These are phyloP conservation scores for Salvelinus fontinalis DNA, from an alignment of 2,113 vertebrate genomes.

Conservation along the genomic window DNA sequence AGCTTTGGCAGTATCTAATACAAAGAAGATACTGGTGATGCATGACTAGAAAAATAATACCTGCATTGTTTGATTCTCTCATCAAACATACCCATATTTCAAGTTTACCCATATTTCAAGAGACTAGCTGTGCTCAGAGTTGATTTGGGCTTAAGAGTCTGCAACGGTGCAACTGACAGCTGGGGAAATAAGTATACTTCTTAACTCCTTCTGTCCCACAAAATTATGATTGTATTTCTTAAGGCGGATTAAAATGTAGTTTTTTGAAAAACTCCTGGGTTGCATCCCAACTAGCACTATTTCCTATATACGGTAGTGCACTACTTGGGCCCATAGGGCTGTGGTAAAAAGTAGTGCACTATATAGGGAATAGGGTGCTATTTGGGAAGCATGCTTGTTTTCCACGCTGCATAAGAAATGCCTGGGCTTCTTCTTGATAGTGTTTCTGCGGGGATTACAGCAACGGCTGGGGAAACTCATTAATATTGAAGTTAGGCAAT, in stretches of 20 bases:
- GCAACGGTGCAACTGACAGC: constrained; percentile 33
- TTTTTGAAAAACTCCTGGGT: not conserved
- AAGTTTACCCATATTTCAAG: not conserved
- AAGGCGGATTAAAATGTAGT: constrained; percentile 37
- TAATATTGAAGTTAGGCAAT: constrained; percentile 39
- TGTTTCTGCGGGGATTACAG: constrained; percentile 37
- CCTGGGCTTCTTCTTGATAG: constrained; percentile 15
- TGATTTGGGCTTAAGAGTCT: constrained; percentile 37
- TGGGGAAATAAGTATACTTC: constrained; percentile 25
- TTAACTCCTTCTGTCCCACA: constrained; percentile 13
- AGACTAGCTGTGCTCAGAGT: constrained; percentile 6
- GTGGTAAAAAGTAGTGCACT: too few species aligned
- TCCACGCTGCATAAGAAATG: constrained; percentile 21
- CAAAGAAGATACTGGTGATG: too few species aligned
- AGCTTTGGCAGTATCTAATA: too few species aligned
- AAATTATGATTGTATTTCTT: constrained; percentile 40
- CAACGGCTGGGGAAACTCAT: constrained; percentile 24
- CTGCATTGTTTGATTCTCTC: too few species aligned
- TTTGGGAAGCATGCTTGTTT: not conserved
- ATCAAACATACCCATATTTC: too few species aligned
- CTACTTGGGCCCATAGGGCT: too few species aligned
- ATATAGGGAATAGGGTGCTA: too few species aligned
- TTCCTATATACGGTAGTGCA: too few species aligned
- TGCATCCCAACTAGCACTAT: not conserved
- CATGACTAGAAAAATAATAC: too few species aligned